Evolutionary conservation across 2,797 vertebrate species (phyloP).

Genomic region (Anguilla marmorata): DNA sequence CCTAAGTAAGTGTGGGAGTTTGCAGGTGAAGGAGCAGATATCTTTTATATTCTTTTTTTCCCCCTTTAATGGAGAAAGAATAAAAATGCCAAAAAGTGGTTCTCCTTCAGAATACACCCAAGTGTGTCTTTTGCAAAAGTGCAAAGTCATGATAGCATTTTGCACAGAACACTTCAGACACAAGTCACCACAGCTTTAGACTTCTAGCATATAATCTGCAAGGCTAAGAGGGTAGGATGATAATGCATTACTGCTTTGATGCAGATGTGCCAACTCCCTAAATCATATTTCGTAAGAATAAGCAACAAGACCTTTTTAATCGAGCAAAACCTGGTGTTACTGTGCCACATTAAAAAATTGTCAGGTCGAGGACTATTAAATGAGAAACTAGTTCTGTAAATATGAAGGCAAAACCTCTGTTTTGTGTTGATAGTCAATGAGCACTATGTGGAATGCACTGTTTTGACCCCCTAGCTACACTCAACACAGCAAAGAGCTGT

Average conservation of each 20-base stretch:
- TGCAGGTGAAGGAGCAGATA: background rate
- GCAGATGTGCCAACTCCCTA: background rate
- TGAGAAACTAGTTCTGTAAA: background rate
- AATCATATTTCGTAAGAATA: background rate
- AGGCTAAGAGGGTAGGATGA: background rate
- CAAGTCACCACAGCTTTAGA: background rate
- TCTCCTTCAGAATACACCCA: background rate
- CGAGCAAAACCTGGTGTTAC: background rate
- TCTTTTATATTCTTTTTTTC: background rate
- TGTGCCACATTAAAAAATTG: background rate
- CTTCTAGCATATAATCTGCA: background rate
- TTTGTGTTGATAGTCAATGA: background rate
- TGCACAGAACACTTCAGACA: background rate
- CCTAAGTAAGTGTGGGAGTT: background rate
- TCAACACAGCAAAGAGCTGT: background rate
- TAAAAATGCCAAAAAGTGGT: background rate
- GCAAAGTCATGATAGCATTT: background rate
- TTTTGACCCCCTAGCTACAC: background rate
- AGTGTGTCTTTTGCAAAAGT: no score
- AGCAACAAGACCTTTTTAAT: no score
- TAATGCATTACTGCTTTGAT: background rate
- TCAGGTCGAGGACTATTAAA: background rate
- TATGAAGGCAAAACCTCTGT: background rate
- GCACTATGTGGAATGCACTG: background rate
- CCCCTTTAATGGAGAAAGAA: background rate